Evolutionary conservation across 2,888 invertebrate species (phyloP).

Genomic region (Phortica magna): DNA sequence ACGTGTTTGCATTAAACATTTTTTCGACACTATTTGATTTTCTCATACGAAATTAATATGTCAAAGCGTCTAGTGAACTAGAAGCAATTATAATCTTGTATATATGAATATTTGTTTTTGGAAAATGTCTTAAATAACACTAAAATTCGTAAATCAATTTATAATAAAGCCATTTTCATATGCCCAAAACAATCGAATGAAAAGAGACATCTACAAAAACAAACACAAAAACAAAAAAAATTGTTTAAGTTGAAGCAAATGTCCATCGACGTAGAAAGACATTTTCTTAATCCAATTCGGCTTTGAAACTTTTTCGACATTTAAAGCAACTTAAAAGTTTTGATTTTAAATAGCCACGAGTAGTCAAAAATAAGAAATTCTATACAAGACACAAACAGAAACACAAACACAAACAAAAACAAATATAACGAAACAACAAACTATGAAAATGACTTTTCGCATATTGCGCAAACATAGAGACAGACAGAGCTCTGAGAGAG

Average conservation of each 20-base stretch:
- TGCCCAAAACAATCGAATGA: too few species aligned
- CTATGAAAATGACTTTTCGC: slow-evolving; percentile 65
- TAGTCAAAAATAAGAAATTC: slow-evolving; percentile 34
- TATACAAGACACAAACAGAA: slow-evolving; percentile 15
- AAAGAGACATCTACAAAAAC: too few species aligned
- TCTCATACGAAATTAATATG: not conserved
- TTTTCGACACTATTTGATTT: not conserved
- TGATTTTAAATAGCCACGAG: slow-evolving; percentile 59
- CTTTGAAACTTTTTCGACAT: slow-evolving; percentile 55
- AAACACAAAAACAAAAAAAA: not conserved
- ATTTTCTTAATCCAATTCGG: slow-evolving; percentile 70
- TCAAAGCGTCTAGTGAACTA: too few species aligned
- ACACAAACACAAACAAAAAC: slow-evolving; percentile 27
- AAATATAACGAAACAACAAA: slow-evolving; percentile 46
- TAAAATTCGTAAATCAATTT: not conserved
- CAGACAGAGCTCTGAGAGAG: too few species aligned
- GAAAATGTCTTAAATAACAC: too few species aligned
- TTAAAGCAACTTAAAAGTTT: slow-evolving; percentile 67
- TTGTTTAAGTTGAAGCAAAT: not conserved
- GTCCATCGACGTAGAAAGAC: slow-evolving; percentile 43
- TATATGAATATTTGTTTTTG: too few species aligned
- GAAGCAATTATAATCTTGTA: too few species aligned
- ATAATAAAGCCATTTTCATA: not conserved
- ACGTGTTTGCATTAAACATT: not conserved
- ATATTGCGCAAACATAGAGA: too few species aligned